phyloP scores from a whole-genome alignment of 2,113 vertebrate genomes.

The Otus sunia region DNA sequence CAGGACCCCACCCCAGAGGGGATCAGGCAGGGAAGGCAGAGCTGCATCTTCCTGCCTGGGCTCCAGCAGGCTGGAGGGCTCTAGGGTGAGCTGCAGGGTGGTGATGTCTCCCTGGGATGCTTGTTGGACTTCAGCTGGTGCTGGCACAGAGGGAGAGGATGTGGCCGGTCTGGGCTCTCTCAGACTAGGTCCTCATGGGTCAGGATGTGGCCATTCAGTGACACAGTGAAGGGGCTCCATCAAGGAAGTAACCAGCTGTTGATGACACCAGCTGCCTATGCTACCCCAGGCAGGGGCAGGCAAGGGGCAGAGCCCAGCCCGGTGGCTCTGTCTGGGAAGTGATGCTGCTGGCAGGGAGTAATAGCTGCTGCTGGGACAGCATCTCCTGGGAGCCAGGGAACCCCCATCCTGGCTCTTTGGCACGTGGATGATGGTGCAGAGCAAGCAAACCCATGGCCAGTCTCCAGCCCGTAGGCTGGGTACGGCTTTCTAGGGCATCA shows the following conservation, averaged over 20 bases:
- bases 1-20: not conserved
- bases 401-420: not conserved
- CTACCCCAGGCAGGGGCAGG: not conserved
- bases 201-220: not conserved
- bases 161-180: rapidly evolving
- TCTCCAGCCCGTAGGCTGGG: not conserved
- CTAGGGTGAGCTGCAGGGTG: not conserved
- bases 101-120: not conserved
- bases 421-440: not conserved
- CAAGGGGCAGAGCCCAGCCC: not conserved
- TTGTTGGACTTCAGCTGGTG: not conserved
- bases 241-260: not conserved
- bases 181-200: not conserved
- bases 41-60: not conserved
- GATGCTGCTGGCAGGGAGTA: not conserved
- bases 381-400: not conserved
- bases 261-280: not conserved
- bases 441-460: not conserved
- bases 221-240: not conserved
- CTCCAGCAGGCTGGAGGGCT: not conserved
- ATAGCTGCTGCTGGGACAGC: not conserved
- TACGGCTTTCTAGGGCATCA: not conserved
- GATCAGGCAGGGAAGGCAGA: not conserved
- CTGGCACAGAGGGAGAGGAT: not conserved
- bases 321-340: not conserved